phyloP scores from a whole-genome alignment of 1,140 invertebrate species.

The Drosophila jambulina region DNA sequence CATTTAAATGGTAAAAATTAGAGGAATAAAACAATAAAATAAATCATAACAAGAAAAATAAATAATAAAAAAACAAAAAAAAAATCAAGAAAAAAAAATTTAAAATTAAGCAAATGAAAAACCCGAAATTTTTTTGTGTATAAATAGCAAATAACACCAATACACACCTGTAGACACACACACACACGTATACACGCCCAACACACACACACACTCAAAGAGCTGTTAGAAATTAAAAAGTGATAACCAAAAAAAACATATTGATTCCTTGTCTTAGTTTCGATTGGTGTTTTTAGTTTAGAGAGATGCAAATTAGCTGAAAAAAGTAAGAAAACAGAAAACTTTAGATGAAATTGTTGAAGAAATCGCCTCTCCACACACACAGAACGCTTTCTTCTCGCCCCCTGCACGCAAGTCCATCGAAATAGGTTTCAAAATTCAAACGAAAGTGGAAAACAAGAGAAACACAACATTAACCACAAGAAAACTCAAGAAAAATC shows the following conservation, averaged over 20 bases:
- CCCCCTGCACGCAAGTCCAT: conserved; percentile 40
- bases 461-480: background rate
- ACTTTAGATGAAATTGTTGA: conserved; percentile 20
- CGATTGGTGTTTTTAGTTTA: conserved; percentile 18
- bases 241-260: conserved; percentile 34
- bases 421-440: conserved; percentile 76
- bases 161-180: conserved; percentile 23
- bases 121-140: conserved; percentile 50
- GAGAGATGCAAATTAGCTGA: conserved; percentile 22
- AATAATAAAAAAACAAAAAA: background rate
- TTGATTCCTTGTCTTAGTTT: conserved; percentile 8
- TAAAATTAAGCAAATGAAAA: conserved; percentile 28
- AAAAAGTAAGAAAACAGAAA: background rate
- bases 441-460: conserved; percentile 10
- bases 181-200: conserved; percentile 29
- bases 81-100: conserved; percentile 1
- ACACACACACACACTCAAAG: conserved; percentile 33
- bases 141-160: conserved; percentile 62
- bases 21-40: conserved; percentile 46
- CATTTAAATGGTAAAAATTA: conserved; percentile 51
- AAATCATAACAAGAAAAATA: background rate
- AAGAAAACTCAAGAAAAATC: background rate
- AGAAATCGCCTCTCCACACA: conserved; percentile 34
- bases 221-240: conserved; percentile 52
- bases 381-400: conserved; percentile 15